A percentile compares a stretch with the other conserved stretches of the same genome.
phyloP scores from a whole-genome alignment of 35 echinoderm and acorn worm species.

The Apostichopus parvimensis region DNA sequence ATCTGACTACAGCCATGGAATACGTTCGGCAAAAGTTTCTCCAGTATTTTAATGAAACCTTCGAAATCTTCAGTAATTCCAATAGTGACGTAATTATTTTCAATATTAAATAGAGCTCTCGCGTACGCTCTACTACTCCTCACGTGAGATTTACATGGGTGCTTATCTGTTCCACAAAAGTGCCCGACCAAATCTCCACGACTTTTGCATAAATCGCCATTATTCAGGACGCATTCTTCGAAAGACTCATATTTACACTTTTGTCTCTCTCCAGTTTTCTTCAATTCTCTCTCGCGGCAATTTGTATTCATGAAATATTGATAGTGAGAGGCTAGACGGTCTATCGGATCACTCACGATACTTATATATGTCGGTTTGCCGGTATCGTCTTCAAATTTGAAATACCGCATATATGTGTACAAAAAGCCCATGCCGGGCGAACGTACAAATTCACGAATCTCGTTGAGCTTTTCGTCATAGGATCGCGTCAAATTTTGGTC shows the following conservation, averaged over 20 bases:
- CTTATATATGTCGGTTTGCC: conserved; percentile 41
- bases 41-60: conserved; percentile 11
- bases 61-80: conserved; percentile 45
- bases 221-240: conserved; percentile 21
- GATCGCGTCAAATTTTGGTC: neutral
- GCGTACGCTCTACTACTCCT: neutral
- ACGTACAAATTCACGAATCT: conserved; percentile 12
- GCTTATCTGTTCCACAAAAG: conserved; percentile 41
- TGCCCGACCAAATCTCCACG: conserved; percentile 1
- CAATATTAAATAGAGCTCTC: conserved; percentile 1
- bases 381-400: neutral
- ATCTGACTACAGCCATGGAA: conserved; percentile 14
- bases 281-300: neutral
- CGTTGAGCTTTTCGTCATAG: neutral
- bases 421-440: conserved; percentile 18
- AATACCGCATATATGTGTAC: conserved; percentile 36
- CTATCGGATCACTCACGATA: conserved; percentile 50
- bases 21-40: conserved; percentile 24
- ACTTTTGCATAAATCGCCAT: neutral
- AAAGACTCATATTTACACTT: conserved; percentile 11
- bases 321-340: conserved; percentile 29
- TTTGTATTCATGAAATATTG: neutral
- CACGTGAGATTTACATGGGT: neutral
- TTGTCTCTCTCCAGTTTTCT: neutral
- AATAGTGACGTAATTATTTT: conserved; percentile 23